Evolutionary conservation across 2,113 vertebrate genomes (phyloP).

Genomic region (Sula dactylatra): DNA sequence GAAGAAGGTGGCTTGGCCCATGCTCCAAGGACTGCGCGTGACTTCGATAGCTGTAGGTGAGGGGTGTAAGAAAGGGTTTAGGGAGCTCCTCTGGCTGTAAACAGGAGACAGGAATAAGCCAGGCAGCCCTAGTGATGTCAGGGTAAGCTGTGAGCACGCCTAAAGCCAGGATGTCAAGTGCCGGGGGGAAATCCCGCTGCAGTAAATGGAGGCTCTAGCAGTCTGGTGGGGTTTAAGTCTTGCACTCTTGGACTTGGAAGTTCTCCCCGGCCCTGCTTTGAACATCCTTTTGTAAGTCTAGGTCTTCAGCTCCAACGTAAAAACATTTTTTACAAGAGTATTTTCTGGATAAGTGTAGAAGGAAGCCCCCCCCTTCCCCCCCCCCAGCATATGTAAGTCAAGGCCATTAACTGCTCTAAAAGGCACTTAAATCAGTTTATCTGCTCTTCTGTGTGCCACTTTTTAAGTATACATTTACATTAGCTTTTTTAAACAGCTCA

Average conservation of each 20-base stretch:
- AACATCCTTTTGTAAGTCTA: background rate
- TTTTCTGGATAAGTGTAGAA: conserved; percentile 48
- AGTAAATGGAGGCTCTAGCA: background rate
- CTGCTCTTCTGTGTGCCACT: conserved; percentile 79
- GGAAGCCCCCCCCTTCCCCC: background rate
- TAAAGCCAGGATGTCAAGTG: background rate
- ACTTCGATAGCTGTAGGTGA: background rate
- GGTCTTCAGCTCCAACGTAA: background rate
- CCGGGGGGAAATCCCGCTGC: background rate
- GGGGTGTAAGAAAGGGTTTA: too few relatives aligned
- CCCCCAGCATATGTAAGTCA: conserved; percentile 65
- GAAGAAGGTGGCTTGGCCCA: background rate
- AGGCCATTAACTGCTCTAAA: conserved; percentile 76
- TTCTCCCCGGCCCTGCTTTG: background rate
- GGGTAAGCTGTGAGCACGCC: background rate
- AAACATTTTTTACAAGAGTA: background rate
- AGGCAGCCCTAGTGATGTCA: background rate
- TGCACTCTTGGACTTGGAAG: background rate
- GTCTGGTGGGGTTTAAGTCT: background rate
- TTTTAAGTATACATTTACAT: conserved; percentile 69
- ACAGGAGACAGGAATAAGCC: background rate
- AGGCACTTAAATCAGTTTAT: conserved; percentile 76
- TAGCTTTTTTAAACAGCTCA: conserved; percentile 65
- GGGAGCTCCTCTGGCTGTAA: background rate
- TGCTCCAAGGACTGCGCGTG: fast-evolving